A percentile compares a stretch with the other conserved stretches of the same genome.
Evolutionary conservation across 2,113 vertebrate genomes (phyloP).

Genomic region (Tragulus kanchil): DNA sequence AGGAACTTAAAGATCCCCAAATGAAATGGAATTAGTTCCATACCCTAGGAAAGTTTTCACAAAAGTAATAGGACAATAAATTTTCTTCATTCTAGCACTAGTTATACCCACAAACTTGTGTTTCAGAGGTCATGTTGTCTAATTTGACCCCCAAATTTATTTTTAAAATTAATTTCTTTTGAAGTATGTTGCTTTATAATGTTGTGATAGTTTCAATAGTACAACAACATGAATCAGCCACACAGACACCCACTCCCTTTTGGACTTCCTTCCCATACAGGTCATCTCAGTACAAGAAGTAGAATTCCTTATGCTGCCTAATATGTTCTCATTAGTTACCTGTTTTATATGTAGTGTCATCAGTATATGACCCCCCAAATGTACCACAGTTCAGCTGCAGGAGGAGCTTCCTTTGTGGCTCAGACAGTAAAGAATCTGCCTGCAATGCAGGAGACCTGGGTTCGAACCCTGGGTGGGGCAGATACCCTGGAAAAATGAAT

Average conservation of each 20-base stretch:
- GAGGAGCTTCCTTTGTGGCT: neutral
- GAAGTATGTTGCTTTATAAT: neutral
- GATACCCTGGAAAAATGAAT: neutral
- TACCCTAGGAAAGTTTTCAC: neutral
- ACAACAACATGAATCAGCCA: neutral
- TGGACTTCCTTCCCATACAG: neutral
- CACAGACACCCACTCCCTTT: neutral
- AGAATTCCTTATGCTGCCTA: neutral
- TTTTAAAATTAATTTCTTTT: neutral
- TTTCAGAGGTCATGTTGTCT: neutral
- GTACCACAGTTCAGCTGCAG: neutral
- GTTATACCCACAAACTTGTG: neutral
- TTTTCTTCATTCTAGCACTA: conserved; percentile 5
- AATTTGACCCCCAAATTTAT: neutral
- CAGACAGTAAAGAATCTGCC: neutral
- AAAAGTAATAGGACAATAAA: neutral
- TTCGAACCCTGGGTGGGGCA: neutral
- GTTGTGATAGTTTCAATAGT: neutral
- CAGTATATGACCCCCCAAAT: neutral
- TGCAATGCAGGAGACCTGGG: neutral
- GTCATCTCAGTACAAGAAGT: neutral
- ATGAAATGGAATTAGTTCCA: neutral
- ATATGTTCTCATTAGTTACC: neutral
- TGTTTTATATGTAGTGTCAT: neutral
- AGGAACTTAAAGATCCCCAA: conserved; percentile 2